A percentile compares a stretch with the other conserved stretches of the same genome.
phyloP scores from a whole-genome alignment of 1,140 invertebrate genomes.

The Drosophila aff. region DNA sequence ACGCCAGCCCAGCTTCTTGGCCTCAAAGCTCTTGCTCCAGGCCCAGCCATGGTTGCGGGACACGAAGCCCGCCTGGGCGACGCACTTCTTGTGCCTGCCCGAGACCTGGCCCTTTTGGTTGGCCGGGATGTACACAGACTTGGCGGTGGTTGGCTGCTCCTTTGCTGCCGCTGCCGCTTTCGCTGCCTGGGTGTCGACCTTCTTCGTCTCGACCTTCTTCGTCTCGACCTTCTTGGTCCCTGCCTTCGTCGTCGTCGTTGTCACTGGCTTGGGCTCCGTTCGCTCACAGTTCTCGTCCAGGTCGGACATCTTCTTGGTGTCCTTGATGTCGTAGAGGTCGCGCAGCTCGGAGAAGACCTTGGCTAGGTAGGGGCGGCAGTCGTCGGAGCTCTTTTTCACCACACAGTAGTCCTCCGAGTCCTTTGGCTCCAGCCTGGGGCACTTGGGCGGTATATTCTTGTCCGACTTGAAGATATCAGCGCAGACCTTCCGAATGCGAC shows the following conservation, averaged over 20 bases:
- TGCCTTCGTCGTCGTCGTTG: background rate
- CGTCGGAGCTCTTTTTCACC: conserved; percentile 39
- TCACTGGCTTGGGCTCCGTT: background rate
- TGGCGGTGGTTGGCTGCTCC: background rate
- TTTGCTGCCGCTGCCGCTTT: background rate
- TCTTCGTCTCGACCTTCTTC: background rate
- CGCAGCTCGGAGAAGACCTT: conserved; percentile 75
- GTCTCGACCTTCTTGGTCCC: background rate
- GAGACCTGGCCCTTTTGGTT: conserved; percentile 9
- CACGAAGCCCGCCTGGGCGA: conserved; percentile 46
- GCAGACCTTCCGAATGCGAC: conserved; percentile 70
- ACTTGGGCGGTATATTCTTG: conserved; percentile 3
- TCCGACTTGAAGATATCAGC: conserved; percentile 61
- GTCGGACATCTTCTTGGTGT: conserved; percentile 38
- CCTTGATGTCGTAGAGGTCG: conserved; percentile 72
- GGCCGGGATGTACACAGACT: background rate
- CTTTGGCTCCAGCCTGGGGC: conserved; percentile 27
- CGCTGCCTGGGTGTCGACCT: background rate
- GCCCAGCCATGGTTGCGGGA: conserved; percentile 75
- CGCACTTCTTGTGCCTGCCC: conserved; percentile 59
- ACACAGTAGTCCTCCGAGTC: conserved; percentile 49
- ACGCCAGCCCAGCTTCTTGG: conserved; percentile 62
- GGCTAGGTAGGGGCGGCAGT: conserved; percentile 68
- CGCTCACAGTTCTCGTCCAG: conserved; percentile 45
- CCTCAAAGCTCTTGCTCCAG: conserved; percentile 54